These are phyloP conservation scores for Spea multiplicata DNA, from an alignment of 2,113 vertebrate genomes.

Conservation along the genomic window DNA sequence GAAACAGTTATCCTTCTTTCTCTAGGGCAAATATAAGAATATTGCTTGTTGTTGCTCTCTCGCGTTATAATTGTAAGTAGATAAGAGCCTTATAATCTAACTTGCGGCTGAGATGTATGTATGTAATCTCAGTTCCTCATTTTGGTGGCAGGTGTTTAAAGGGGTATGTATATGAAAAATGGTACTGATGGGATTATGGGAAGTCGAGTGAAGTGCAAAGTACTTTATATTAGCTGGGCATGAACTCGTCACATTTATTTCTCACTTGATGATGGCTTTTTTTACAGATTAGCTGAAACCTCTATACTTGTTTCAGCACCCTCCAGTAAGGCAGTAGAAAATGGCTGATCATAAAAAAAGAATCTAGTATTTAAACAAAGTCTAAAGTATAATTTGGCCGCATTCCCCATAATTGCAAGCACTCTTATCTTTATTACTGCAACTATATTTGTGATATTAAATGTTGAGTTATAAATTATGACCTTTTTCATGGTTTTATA, in stretches of 20 bases:
- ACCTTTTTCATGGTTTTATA: no score
- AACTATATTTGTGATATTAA: no score
- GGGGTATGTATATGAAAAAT: conserved; percentile 24
- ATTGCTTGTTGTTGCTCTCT: conserved; percentile 42
- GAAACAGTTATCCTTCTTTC: conserved; percentile 62
- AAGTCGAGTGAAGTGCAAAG: conserved; percentile 24
- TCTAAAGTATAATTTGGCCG: no score
- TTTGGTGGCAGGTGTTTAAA: conserved; percentile 47
- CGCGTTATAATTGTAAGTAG: conserved; percentile 41
- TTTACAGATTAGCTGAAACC: neutral
- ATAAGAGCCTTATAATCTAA: conserved; percentile 31
- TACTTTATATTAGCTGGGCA: neutral
- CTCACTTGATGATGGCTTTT: neutral
- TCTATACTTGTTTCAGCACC: neutral
- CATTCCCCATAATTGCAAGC: no score
- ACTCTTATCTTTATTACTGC: no score
- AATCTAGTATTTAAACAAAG: neutral
- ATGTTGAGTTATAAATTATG: no score
- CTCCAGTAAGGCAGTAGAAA: neutral
- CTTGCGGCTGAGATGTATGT: conserved; percentile 34
- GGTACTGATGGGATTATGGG: neutral
- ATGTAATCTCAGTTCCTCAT: conserved; percentile 42
- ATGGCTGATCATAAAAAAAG: neutral
- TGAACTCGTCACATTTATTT: conserved; percentile 12
- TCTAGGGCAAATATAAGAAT: conserved; percentile 56